Conservation (phyloP, 2,888 invertebrate species). For the Hololepta plana region DNA sequence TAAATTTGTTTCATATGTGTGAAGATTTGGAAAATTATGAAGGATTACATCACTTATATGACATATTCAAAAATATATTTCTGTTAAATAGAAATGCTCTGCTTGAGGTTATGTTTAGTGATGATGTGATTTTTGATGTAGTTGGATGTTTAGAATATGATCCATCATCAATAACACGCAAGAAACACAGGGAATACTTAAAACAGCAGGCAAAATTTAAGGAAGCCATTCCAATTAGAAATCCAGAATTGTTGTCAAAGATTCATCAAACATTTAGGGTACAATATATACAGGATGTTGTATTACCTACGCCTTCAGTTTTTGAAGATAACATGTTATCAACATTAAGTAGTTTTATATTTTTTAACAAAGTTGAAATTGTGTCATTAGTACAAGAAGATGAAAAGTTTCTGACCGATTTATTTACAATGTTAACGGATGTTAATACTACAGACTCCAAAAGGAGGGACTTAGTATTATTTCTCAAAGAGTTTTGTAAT, state of each 20-base stretch:
- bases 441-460: constrained; percentile 69
- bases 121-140: constrained; percentile 92
- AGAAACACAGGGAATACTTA: constrained; percentile 91
- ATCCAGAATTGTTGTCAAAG: constrained; percentile 86
- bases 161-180: constrained; percentile 68
- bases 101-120: constrained; percentile 95
- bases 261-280: constrained; percentile 99
- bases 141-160: constrained; percentile 98
- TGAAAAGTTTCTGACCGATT: constrained; percentile 85
- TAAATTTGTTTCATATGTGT: constrained; percentile 90
- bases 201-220: constrained; percentile 81
- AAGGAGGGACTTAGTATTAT: constrained; percentile 85
- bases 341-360: constrained; percentile 95
- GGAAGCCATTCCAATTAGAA: constrained; percentile 89
- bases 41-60: constrained; percentile 87
- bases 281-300: constrained; percentile 98
- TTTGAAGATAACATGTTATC: constrained; percentile 99
- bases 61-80: constrained; percentile 98
- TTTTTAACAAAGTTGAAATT: constrained; percentile 99
- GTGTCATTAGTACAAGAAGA: constrained; percentile 96
- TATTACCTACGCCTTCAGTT: constrained; percentile 94
- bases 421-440: constrained; percentile 86
- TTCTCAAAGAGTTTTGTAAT: constrained; percentile 97
- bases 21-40: constrained; percentile 93
- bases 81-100: constrained; percentile 92